Evolutionary conservation across 2,113 vertebrate genomes (phyloP).

Genomic region (Dipodomys merriami): DNA sequence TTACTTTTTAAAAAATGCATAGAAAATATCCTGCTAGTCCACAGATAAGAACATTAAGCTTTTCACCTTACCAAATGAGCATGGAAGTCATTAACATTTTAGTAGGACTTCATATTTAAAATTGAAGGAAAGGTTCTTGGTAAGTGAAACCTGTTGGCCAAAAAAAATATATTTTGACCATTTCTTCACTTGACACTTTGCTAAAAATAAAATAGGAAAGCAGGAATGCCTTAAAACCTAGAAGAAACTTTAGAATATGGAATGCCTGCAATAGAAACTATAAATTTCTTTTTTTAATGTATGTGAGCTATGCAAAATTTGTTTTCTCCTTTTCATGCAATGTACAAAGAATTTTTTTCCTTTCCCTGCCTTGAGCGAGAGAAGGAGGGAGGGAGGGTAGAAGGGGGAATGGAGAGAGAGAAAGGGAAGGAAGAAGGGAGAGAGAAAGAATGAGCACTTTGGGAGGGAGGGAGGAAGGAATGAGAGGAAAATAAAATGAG

Average conservation of each 20-base stretch:
- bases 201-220: slow-evolving; percentile 9
- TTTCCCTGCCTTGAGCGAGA: not conserved
- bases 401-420: not conserved
- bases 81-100: not conserved
- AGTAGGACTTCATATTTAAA: not conserved
- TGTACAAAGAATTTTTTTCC: not conserved
- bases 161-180: not conserved
- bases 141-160: not conserved
- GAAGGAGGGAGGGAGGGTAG: not conserved
- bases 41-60: slow-evolving; percentile 16
- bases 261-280: not conserved
- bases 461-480: not conserved
- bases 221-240: not conserved
- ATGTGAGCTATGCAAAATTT: not conserved
- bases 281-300: not conserved
- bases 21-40: slow-evolving; percentile 3
- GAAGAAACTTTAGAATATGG: not conserved
- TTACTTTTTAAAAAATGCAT: slow-evolving; percentile 30
- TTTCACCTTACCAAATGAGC: not conserved
- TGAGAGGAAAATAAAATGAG: not conserved
- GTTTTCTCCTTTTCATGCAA: not conserved
- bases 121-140: not conserved
- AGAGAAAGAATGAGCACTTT: not conserved
- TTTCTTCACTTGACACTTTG: not conserved
- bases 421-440: too few relatives aligned